Evolutionary conservation across 2,797 vertebrate species (phyloP).

Genomic region (Pagetopsis macropterus): DNA sequence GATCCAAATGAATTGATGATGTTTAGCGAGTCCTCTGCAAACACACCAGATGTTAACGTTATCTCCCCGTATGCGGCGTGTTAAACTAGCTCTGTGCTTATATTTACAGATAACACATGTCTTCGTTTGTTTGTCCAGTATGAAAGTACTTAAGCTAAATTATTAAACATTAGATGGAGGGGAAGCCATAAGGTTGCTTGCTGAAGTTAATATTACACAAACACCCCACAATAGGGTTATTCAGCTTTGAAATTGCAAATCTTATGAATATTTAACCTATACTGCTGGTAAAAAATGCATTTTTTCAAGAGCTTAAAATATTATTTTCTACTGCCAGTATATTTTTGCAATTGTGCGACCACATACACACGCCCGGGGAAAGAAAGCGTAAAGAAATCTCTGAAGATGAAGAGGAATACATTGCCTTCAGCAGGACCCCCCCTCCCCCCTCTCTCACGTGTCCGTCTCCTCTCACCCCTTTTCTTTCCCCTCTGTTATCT

Average conservation of each 20-base stretch:
- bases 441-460: conserved; percentile 24
- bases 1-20: conserved; percentile 27
- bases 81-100: background rate
- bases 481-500: conserved; percentile 75
- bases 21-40: conserved; percentile 32
- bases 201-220: conserved; percentile 16
- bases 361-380: background rate
- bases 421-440: conserved; percentile 52
- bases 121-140: conserved; percentile 11
- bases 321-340: conserved; percentile 36
- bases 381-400: conserved; percentile 46
- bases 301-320: conserved; percentile 52
- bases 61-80: conserved; percentile 1
- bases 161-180: conserved; percentile 9
- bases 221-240: background rate
- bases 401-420: conserved; percentile 71
- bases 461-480: conserved; percentile 49
- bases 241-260: conserved; percentile 27
- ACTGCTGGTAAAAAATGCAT: conserved; percentile 12
- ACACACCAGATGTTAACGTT: conserved; percentile 27
- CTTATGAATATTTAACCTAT: conserved; percentile 42
- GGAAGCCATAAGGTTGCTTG: conserved; percentile 5
- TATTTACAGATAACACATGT: conserved; percentile 21
- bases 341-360: conserved; percentile 10
- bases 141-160: conserved; percentile 9